phyloP scores from a whole-genome alignment of 2,797 vertebrate genomes.

The Picus viridis region DNA sequence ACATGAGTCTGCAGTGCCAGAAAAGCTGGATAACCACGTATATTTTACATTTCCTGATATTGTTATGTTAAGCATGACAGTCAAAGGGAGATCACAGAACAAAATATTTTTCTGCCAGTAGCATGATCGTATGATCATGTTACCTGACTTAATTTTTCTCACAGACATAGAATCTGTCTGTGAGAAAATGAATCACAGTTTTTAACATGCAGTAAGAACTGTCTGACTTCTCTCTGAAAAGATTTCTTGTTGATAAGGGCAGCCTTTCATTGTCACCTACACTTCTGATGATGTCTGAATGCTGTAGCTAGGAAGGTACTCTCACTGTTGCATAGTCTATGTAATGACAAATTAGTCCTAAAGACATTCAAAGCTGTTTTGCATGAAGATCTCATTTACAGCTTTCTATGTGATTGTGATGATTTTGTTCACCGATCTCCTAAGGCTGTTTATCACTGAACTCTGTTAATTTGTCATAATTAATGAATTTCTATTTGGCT shows the following conservation, averaged over 20 bases:
- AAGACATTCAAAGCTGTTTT: neutral
- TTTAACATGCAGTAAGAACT: neutral
- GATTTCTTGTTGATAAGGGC: neutral
- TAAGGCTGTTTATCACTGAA: neutral
- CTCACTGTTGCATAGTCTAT: neutral
- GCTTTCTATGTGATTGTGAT: neutral
- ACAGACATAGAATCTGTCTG: neutral
- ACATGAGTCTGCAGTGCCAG: neutral
- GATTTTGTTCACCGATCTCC: neutral
- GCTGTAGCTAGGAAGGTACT: neutral
- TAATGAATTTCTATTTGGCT: conserved; percentile 5
- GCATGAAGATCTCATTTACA: neutral
- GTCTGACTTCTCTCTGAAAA: neutral
- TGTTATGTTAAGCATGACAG: neutral
- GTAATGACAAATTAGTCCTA: neutral
- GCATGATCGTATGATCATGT: neutral
- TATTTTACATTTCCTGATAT: neutral
- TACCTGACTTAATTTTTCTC: neutral
- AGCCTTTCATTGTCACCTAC: neutral
- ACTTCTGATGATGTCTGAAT: neutral
- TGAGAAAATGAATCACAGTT: neutral
- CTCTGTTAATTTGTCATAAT: neutral
- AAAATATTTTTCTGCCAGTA: neutral
- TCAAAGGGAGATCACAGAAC: neutral
- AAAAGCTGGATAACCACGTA: neutral